Base-by-base conservation (phyloP, 1,140 invertebrate species). In the Apis dorsata region DNA sequence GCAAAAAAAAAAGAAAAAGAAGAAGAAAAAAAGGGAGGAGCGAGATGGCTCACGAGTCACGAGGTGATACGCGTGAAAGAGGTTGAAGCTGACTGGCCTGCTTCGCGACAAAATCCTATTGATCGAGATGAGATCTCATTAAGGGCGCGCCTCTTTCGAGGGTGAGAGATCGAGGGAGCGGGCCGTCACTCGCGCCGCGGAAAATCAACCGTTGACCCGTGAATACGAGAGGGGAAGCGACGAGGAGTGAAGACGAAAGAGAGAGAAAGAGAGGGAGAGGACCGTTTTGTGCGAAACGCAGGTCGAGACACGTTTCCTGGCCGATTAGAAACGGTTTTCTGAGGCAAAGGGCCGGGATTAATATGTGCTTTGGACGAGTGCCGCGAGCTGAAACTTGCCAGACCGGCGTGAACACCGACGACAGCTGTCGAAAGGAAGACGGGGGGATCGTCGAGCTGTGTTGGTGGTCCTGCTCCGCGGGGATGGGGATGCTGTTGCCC, bases 401-500 rank as follows among this genome's bases (percentile, higher is more conserved):
- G 86, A 88, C 75, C 85, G 85, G 84, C 73, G 85, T 87, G 88
- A 86, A 83, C 85, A 84, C 73, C 81, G 83, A 75, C 68, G 80
- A 77, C 84, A 80, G 81, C 65, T 76, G 83, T 81, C 65, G 86
- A 68, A 84, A 91, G 69, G 75, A 81, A 85, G 83, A 88, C 71
- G 87, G 83, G 65, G 44, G 78, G 62, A 80, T 79, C 51, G 62
- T 53, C 34, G 68, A 63, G 84, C 21, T 12, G 28, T 71, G 53
- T 57, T 55, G 70, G 21, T 66, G 76, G 59, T 66, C 63, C 76
- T 51, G 24, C 59, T 69, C 63, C 34, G 81, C 49, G 75, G 85
- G 84, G 85, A 93, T 92, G 93, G 93, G 91, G 83, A 96, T 96
- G 95, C 92, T 96, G 90, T 93, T 95, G 91, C 95, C 95, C 70